Conservation (phyloP, 2,797 vertebrate species). For the Muscicapa comitata region DNA sequence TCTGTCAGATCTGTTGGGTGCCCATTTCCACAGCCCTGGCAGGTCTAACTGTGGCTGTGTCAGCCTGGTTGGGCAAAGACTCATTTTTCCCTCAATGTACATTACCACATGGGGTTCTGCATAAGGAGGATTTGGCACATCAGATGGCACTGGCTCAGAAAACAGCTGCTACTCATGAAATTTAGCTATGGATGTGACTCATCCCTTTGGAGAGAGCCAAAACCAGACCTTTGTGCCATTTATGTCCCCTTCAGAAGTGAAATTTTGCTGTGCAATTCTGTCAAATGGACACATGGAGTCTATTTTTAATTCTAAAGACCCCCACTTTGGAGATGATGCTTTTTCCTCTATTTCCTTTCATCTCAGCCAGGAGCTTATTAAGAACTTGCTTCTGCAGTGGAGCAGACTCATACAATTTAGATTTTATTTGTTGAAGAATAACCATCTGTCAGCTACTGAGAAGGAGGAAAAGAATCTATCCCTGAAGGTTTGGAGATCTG, state of each 20-base stretch:
- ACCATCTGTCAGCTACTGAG: conserved; percentile 62
- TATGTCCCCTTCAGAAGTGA: background rate
- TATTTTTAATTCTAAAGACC: conserved; percentile 35
- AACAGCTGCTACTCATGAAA: background rate
- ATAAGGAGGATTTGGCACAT: background rate
- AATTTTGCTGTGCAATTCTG: background rate
- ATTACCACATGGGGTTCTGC: background rate
- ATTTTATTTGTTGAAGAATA: conserved; percentile 57
- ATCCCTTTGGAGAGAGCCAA: background rate
- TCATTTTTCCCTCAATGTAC: background rate
- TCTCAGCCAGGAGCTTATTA: conserved; percentile 44
- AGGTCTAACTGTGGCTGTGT: background rate
- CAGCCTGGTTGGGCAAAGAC: background rate
- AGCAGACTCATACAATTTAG: conserved; percentile 1
- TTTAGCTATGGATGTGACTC: background rate
- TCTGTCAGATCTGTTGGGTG: background rate
- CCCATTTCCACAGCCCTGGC: background rate
- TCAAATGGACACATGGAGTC: background rate
- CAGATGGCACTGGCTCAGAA: background rate
- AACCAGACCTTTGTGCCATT: background rate
- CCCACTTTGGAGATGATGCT: background rate
- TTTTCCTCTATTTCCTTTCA: conserved; percentile 54
- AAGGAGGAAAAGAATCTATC: conserved; percentile 32
- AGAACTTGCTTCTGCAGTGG: conserved; percentile 22
- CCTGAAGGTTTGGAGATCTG: conserved; percentile 24